Conservation (phyloP, 2,888 invertebrate species). For the Sphaerolaimus hirsutus region DNA sequence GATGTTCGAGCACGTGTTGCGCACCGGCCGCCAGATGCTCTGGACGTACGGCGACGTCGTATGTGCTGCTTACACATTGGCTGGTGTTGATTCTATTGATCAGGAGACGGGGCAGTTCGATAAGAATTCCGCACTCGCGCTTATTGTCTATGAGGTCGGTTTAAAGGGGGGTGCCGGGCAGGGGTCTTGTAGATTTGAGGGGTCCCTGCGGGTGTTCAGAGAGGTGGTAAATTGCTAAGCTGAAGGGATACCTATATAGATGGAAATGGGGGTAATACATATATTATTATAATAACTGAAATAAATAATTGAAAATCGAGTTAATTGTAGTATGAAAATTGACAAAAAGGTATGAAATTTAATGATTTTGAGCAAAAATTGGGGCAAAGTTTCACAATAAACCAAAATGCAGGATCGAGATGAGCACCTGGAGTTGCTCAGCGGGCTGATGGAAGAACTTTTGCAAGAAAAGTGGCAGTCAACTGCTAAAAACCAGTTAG, state of each 20-base stretch:
- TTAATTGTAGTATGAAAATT: too few species aligned
- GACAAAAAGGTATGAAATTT: too few species aligned
- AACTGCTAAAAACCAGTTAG: constrained; percentile 53
- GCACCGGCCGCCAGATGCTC: constrained; percentile 79
- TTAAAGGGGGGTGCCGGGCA: too few species aligned
- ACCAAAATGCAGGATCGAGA: constrained; percentile 81
- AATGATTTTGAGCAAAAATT: too few species aligned
- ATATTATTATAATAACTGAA: too few species aligned
- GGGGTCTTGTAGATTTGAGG: not conserved
- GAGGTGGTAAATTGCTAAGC: too few species aligned
- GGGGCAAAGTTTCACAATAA: too few species aligned
- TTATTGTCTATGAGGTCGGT: constrained; percentile 73
- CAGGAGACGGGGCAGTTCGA: constrained; percentile 69
- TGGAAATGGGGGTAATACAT: too few species aligned
- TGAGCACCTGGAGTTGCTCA: constrained; percentile 75
- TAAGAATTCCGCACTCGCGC: constrained; percentile 72
- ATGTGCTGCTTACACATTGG: constrained; percentile 82
- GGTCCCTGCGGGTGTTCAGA: too few species aligned
- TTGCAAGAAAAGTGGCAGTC: constrained; percentile 92
- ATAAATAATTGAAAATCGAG: too few species aligned
- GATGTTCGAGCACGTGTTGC: constrained; percentile 86
- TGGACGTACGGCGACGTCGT: constrained; percentile 84
- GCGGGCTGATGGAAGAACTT: constrained; percentile 73
- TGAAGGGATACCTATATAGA: too few species aligned
- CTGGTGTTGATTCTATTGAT: constrained; percentile 81